A percentile compares a stretch with the other conserved stretches of the same genome.
These are phyloP conservation scores for Gryllus bimaculatus DNA, from an alignment of 1,140 invertebrate species.

Conservation along the genomic window DNA sequence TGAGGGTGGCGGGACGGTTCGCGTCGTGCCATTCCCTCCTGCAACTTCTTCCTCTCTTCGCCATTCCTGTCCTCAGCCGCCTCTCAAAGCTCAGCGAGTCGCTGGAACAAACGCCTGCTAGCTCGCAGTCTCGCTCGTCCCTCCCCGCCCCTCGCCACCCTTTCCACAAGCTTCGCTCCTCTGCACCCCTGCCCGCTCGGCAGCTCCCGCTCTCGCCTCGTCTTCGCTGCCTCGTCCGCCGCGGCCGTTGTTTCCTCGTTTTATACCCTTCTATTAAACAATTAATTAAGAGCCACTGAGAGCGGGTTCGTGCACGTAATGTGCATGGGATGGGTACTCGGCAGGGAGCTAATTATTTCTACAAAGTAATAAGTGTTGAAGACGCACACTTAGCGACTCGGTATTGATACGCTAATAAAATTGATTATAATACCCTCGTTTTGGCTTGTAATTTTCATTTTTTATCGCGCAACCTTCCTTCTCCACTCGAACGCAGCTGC, in stretches of 20 bases:
- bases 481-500: neutral
- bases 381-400: neutral
- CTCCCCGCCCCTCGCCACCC: neutral
- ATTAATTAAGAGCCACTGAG: conserved; percentile 1
- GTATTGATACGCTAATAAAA: neutral
- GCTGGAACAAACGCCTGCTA: no score
- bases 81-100: no score
- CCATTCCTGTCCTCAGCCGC: no score
- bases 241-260: neutral
- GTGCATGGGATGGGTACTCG: neutral
- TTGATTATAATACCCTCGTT: neutral
- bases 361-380: conserved; percentile 1
- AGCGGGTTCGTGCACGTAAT: neutral
- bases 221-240: no score
- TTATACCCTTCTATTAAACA: conserved; percentile 5
- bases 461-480: neutral
- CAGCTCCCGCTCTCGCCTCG: neutral
- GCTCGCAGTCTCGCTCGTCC: neutral
- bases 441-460: neutral
- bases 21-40: no score
- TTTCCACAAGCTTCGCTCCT: neutral
- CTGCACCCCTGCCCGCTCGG: neutral
- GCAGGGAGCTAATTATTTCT: neutral
- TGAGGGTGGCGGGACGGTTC: no score
- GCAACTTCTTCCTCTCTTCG: no score